Percentiles rank a stretch among this genome's conserved stretches.
Conservation (phyloP, 2,797 vertebrate genomes). For the Onychomys torridus region DNA sequence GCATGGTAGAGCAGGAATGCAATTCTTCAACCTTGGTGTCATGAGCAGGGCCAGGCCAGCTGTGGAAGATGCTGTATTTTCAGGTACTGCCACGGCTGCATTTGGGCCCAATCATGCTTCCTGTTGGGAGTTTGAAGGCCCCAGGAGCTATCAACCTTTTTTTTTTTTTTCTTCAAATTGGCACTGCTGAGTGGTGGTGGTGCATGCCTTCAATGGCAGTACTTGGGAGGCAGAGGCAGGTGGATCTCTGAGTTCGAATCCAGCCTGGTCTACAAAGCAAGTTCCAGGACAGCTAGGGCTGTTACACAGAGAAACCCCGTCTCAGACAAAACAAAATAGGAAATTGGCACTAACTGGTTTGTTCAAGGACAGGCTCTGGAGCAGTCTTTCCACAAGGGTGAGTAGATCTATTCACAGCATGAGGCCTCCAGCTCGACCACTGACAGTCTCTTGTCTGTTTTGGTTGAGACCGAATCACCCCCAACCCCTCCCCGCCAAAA, state of each 20-base stretch:
- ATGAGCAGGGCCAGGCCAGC: not conserved
- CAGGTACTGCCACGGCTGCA: not conserved
- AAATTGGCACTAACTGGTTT: not conserved
- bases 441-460: not conserved
- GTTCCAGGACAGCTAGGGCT: not conserved
- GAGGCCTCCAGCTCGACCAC: not conserved
- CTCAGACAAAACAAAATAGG: not conserved
- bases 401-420: not conserved
- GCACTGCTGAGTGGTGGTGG: not conserved
- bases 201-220: not conserved
- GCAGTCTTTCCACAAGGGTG: not conserved
- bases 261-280: not conserved
- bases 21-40: not conserved
- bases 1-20: not conserved
- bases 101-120: not conserved
- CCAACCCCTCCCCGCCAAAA: too few species aligned
- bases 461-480: too few species aligned
- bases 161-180: not conserved
- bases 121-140: not conserved
- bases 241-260: not conserved
- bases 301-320: not conserved
- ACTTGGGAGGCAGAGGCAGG: not conserved
- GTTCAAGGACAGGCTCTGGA: not conserved
- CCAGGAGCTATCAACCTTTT: not conserved
- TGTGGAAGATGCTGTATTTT: not conserved